A percentile compares a stretch with the other conserved stretches of the same genome.
These are phyloP conservation scores for Thryonomys swinderianus DNA, from an alignment of 2,113 vertebrate species.

Conservation along the genomic window DNA sequence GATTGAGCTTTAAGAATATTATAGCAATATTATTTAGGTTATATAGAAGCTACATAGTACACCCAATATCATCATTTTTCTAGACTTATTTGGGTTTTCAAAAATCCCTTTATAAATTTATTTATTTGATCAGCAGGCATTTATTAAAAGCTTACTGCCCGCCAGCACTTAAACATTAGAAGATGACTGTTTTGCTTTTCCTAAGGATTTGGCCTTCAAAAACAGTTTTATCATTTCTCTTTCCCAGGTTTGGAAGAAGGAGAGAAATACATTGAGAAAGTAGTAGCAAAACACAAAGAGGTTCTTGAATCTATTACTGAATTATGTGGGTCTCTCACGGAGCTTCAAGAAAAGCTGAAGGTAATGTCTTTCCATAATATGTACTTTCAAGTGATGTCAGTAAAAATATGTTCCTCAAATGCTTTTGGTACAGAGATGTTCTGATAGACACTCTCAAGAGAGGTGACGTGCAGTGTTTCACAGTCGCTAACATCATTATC, in stretches of 20 bases:
- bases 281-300: conserved; percentile 90
- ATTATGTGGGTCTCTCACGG: conserved; percentile 89
- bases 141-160: neutral
- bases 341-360: conserved; percentile 91
- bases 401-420: conserved; percentile 70
- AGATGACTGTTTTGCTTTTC: neutral
- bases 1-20: conserved; percentile 19
- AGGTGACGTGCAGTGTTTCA: conserved; percentile 54
- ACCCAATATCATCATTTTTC: conserved; percentile 7
- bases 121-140: neutral
- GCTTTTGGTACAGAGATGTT: conserved; percentile 61
- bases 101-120: neutral
- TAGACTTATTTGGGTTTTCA: neutral
- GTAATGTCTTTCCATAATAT: conserved; percentile 80
- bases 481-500: conserved; percentile 69
- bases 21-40: conserved; percentile 3
- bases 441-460: conserved; percentile 57
- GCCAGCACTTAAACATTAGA: neutral
- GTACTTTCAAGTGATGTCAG: conserved; percentile 38
- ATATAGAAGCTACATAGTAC: neutral
- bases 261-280: conserved; percentile 91
- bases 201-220: conserved; percentile 53
- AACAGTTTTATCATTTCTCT: conserved; percentile 29
- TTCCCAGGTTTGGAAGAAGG: conserved; percentile 92
- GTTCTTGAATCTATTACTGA: conserved; percentile 90